Evolutionary conservation across 1,140 invertebrate genomes (phyloP), one percentile per base, ranked within the genome.

Genomic region (Hypothenemus hampei): DNA sequence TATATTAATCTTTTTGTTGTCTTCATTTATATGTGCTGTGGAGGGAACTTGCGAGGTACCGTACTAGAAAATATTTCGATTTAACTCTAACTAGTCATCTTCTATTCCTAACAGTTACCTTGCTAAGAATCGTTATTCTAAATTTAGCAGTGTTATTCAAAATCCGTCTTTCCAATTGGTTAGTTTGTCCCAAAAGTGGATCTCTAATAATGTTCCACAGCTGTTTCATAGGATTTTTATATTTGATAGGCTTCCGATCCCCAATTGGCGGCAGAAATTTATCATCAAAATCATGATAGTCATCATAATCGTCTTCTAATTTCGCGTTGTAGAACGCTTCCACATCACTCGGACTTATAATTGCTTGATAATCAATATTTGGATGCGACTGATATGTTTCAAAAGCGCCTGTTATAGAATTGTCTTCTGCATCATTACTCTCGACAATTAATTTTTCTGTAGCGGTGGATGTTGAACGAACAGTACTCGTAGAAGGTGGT

Each of bases 1-100:
- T 15, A 61, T 61, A 21, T 55, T 61, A 3, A 61, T 39, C 6
- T 46, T 24, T 22, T 50, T 48, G n/a, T 16, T 18, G 21, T 33
- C 22, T 24, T 41, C 19, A 1, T 15, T 50, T 1, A 58, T 18
- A 35, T 55, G 26, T 7, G 59, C 59, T n/a, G 33, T 23, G 6
- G 47, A 23, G 1, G 59, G 59, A 39, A 61, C 36, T 21, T 53
- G 54, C 4, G 29, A 58, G 13, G 21, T 52, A 5, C 43, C 35
- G 16, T 50, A 29, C 59, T 61, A 41, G 45, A 61, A 61, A 39
- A 36, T 8, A 47, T 18, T 1, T 1, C 8, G 40, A 13, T 1
- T 29, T 19, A 22, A 15, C 13, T 31, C 23, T 52, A 23, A 19
- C 10, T 3, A 50, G 10, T 23, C 4, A 11, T 1, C 46, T 15